phyloP scores from a whole-genome alignment of 1,140 invertebrate genomes.

The Drosophila auraria region DNA sequence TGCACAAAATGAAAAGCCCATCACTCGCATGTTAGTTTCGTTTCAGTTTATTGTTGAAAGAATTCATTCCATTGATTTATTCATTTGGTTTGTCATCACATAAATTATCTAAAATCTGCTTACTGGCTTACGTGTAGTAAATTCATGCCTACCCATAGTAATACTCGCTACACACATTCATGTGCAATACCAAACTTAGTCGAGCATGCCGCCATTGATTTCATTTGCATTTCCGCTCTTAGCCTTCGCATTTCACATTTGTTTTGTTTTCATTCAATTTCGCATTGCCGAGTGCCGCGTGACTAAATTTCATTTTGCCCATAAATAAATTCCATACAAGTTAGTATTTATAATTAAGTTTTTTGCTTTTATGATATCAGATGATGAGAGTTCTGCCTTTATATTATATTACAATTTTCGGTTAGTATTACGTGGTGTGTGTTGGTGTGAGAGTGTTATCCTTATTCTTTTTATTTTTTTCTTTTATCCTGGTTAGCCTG shows the following conservation, averaged over 20 bases:
- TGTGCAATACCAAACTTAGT: conserved; percentile 48
- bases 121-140: conserved; percentile 71
- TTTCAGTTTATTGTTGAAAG: conserved; percentile 64
- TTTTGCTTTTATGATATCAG: conserved; percentile 40
- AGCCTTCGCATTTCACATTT: conserved; percentile 6
- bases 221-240: conserved; percentile 10
- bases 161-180: conserved; percentile 37
- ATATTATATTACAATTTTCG: conserved; percentile 57
- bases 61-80: conserved; percentile 65
- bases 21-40: background rate
- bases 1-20: conserved; percentile 14
- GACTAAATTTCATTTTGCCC: conserved; percentile 56
- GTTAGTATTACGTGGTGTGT: conserved; percentile 27
- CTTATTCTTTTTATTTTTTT: conserved; percentile 9
- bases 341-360: conserved; percentile 54
- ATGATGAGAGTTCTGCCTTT: conserved; percentile 42
- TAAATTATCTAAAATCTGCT: conserved; percentile 75
- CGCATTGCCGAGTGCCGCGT: conserved; percentile 21
- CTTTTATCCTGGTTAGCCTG: conserved; percentile 26
- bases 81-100: conserved; percentile 60
- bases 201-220: conserved; percentile 45
- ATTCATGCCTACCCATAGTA: conserved; percentile 71
- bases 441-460: conserved; percentile 17
- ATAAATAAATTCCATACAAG: conserved; percentile 56
- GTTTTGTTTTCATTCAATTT: conserved; percentile 23